These are phyloP conservation scores for Amblyopsis rosae DNA, from an alignment of 2,113 vertebrate species.

Conservation along the genomic window DNA sequence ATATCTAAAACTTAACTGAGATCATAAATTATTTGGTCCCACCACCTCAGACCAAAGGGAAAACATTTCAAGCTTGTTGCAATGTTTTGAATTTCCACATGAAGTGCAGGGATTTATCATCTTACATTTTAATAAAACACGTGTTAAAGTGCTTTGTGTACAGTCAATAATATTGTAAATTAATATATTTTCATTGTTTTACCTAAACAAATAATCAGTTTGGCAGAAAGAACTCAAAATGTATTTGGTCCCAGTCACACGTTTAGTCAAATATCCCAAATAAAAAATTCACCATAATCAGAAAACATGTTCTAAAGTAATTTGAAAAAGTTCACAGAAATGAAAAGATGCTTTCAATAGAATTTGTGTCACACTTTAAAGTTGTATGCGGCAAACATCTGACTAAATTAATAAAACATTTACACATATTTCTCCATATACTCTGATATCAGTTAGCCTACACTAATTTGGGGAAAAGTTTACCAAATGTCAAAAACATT, in stretches of 20 bases:
- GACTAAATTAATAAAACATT: no score
- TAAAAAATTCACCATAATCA: background rate
- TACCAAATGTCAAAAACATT: no score
- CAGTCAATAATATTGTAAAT: slow-evolving; percentile 45
- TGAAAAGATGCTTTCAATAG: no score
- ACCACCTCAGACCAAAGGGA: background rate
- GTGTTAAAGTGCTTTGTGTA: slow-evolving; percentile 72
- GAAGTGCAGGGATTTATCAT: background rate
- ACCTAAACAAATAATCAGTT: slow-evolving; percentile 33
- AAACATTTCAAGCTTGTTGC: background rate
- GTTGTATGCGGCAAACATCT: no score
- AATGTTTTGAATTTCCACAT: background rate
- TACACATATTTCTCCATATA: no score
- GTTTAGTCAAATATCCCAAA: background rate
- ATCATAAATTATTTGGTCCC: background rate
- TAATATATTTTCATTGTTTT: slow-evolving; percentile 36
- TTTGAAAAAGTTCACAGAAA: background rate
- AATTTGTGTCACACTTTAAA: no score
- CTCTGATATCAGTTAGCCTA: no score
- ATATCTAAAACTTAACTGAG: no score
- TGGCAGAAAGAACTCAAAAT: slow-evolving; percentile 25
- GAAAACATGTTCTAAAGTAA: background rate
- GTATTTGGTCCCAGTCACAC: slow-evolving; percentile 28
- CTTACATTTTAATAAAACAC: slow-evolving; percentile 42
- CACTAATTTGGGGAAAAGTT: no score